These are phyloP conservation scores for Pterophyllum scalare DNA, from an alignment of 2,113 vertebrate species.

Conservation along the genomic window DNA sequence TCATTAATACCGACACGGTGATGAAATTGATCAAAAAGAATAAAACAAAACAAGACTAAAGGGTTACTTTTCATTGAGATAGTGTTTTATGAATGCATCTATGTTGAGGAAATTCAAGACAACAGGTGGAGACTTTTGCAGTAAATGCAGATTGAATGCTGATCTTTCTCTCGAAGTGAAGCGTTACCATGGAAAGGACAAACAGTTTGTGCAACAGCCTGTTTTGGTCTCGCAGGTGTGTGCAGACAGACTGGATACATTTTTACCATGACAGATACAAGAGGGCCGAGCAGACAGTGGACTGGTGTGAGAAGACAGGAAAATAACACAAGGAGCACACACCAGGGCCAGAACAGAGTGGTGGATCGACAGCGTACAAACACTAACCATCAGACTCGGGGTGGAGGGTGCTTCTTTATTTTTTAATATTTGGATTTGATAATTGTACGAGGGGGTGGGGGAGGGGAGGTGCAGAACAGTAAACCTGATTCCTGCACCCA, in stretches of 20 bases:
- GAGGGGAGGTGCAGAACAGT: conserved; percentile 17
- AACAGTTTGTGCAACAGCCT: conserved; percentile 55
- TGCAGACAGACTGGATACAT: conserved; percentile 61
- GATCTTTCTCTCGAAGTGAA: conserved; percentile 37
- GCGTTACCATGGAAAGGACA: conserved; percentile 67
- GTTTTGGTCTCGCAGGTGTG: conserved; percentile 72
- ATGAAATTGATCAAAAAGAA: conserved; percentile 52
- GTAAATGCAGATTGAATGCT: conserved; percentile 14
- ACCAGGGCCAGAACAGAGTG: conserved; percentile 41
- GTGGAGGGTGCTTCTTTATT: conserved; percentile 52
- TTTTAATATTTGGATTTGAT: conserved; percentile 56
- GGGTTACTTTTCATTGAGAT: conserved; percentile 40
- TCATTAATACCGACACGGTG: conserved; percentile 67
- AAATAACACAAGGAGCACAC: conserved; percentile 27
- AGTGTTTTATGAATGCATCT: conserved; percentile 30
- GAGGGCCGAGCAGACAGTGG: conserved; percentile 30
- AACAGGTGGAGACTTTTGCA: background rate
- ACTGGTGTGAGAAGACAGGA: background rate
- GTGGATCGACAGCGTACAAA: conserved; percentile 58
- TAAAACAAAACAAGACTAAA: conserved; percentile 7
- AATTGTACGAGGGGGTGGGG: conserved; percentile 28
- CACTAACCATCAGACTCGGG: conserved; percentile 65
- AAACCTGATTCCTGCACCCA: conserved; percentile 49
- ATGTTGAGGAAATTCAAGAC: conserved; percentile 11
- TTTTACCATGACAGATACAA: conserved; percentile 45